phyloP scores from a whole-genome alignment of 2,797 vertebrate species.

The Triplophysa bombifrons region DNA sequence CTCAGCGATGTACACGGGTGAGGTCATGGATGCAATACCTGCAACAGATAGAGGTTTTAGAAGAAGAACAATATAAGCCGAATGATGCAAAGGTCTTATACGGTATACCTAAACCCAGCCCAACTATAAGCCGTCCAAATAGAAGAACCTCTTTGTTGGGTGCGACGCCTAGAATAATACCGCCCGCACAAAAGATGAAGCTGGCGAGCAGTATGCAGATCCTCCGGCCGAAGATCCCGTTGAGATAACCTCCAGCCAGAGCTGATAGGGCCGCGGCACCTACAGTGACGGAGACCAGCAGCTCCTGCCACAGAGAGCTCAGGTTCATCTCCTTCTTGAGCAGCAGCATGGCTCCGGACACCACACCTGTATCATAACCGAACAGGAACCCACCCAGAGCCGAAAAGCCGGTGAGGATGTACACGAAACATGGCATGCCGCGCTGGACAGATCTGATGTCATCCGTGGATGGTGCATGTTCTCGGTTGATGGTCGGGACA shows the following conservation, averaged over 20 bases:
- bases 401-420: slow-evolving; percentile 85
- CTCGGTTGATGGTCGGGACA: slow-evolving; percentile 63
- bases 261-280: slow-evolving; percentile 89
- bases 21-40: slow-evolving; percentile 96
- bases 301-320: slow-evolving; percentile 91
- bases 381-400: slow-evolving; percentile 95
- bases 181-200: slow-evolving; percentile 83
- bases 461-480: slow-evolving; percentile 58
- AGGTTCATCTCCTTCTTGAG: slow-evolving; percentile 90
- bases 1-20: slow-evolving; percentile 96
- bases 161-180: slow-evolving; percentile 80
- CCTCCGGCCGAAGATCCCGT: slow-evolving; percentile 84
- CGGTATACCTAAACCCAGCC: slow-evolving; percentile 87
- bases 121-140: slow-evolving; percentile 86
- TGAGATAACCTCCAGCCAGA: slow-evolving; percentile 85
- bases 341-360: slow-evolving; percentile 94
- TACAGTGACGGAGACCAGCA: slow-evolving; percentile 92
- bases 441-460: slow-evolving; percentile 71
- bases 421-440: slow-evolving; percentile 81
- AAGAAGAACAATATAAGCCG: background rate
- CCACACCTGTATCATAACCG: slow-evolving; percentile 96
- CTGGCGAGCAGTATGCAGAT: slow-evolving; percentile 89
- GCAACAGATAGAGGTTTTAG: slow-evolving; percentile 47
- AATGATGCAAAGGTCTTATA: background rate
- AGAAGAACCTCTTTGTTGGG: slow-evolving; percentile 85